Evolutionary conservation across 2,113 vertebrate genomes (phyloP), one percentile per base, ranked within the genome.

Genomic region (Nothocercus julius): DNA sequence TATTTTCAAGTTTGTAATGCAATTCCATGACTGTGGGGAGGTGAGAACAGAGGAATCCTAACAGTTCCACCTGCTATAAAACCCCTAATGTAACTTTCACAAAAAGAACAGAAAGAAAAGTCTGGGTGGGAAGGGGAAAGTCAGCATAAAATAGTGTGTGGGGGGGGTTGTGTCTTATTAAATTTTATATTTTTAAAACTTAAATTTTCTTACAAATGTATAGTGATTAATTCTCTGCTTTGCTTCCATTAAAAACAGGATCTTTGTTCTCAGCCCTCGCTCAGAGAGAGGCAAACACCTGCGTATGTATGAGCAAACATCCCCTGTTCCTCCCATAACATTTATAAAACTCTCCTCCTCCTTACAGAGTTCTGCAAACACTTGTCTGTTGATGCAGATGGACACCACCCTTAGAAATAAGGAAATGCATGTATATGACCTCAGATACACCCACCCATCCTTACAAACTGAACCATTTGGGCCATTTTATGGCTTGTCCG

Each of bases 401-500:
- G 36, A 30, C 22, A 51, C 13, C 3, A 15, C 13, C 25, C 11
- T 18, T 5, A 4, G 14, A 28, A 20, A 11, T 18, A 66, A 19
- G 40, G 7, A 61, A 67, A 11, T 5, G 20, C 7, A 10, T 5
- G 7, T 7, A 30, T 12, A 18, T 7, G 32, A 36, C 0, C 1
- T 7, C 18, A 56, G 47, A 42, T 32, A 47, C 28, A 61, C 8
- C 25, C 51, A n/a, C 21, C 5, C 21, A 19, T 0, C 0, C 40
- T 62, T 38, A 8, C 19, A 68, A 34, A 34, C 19, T 51, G 45
- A 8, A 44, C 34, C 8, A 3, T 13, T 17, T 5, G 25, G 53
- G 19, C 1, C 6, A 12, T n/a, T 11, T 7, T 32, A 15, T 19
- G 47, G 40, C 22, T 64, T 4, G 6, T 45, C 2, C 0, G 27